phyloP scores from a whole-genome alignment of 1,140 invertebrate genomes.

The Bathynomus jamesi region DNA sequence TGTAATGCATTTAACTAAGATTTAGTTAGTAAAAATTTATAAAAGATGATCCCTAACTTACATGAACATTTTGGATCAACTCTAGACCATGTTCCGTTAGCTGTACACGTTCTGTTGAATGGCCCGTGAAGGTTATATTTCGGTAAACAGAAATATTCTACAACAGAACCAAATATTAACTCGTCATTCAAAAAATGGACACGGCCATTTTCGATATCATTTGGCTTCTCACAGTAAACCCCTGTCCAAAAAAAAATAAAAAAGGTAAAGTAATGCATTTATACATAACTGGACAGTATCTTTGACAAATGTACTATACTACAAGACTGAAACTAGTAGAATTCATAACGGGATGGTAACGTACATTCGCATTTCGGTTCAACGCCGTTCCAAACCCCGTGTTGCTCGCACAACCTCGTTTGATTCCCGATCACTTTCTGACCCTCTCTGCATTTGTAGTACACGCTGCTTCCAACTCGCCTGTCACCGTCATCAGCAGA shows the following conservation, averaged over 20 bases:
- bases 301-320: not conserved
- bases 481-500: not conserved
- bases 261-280: not conserved
- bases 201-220: slow-evolving; percentile 62
- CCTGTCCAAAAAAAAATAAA: slow-evolving; percentile 47
- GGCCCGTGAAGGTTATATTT: slow-evolving; percentile 77
- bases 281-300: too few species aligned
- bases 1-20: not conserved
- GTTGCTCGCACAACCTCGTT: not conserved
- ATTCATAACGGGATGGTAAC: not conserved
- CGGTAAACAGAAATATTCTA: slow-evolving; percentile 65
- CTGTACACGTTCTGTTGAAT: slow-evolving; percentile 61
- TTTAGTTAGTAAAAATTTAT: not conserved
- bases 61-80: slow-evolving; percentile 68
- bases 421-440: not conserved
- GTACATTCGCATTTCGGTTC: slow-evolving; percentile 2
- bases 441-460: slow-evolving; percentile 7
- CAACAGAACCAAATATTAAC: slow-evolving; percentile 62
- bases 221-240: slow-evolving; percentile 68
- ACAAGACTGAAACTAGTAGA: not conserved
- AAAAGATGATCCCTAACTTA: slow-evolving; percentile 40
- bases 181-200: slow-evolving; percentile 57
- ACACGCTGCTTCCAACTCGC: slow-evolving; percentile 3
- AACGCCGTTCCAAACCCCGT: slow-evolving; percentile 1
- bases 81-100: slow-evolving; percentile 71